These are phyloP conservation scores for Pituophis catenifer DNA, from an alignment of 2,113 vertebrate genomes.

Conservation along the genomic window DNA sequence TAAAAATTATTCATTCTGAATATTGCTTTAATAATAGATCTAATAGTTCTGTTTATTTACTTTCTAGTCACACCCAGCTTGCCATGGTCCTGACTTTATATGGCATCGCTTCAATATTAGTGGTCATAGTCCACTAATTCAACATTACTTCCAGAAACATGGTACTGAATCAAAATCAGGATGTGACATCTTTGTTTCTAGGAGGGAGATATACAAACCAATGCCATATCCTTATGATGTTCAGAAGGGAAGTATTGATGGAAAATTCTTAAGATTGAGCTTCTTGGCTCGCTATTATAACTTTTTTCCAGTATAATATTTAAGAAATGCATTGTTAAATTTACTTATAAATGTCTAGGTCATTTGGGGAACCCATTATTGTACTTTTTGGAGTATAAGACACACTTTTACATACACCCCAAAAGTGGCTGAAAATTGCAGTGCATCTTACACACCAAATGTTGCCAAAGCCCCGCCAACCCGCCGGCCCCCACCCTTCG, in stretches of 20 bases:
- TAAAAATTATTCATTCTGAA: not conserved
- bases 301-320: not conserved
- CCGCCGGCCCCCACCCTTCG: too few species aligned
- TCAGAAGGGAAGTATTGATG: conserved; percentile 4
- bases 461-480: too few species aligned
- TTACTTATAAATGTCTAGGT: not conserved
- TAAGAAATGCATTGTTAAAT: not conserved
- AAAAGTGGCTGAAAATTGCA: too few species aligned
- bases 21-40: not conserved
- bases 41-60: not conserved
- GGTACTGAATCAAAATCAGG: conserved; percentile 20
- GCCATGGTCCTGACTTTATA: conserved; percentile 25
- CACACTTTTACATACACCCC: too few species aligned
- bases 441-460: too few species aligned
- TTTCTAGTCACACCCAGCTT: conserved; percentile 50
- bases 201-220: conserved; percentile 43
- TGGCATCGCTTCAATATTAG: conserved; percentile 48
- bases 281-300: not conserved
- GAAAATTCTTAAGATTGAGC: not conserved
- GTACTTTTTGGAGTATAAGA: too few species aligned
- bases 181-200: conserved; percentile 35
- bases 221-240: conserved; percentile 42
- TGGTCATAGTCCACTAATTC: conserved; percentile 52
- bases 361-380: not conserved
- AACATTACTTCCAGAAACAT: conserved; percentile 48